Base-by-base conservation (phyloP, 2,888 invertebrate species). In the Himalopsyche kuldschensis region DNA sequence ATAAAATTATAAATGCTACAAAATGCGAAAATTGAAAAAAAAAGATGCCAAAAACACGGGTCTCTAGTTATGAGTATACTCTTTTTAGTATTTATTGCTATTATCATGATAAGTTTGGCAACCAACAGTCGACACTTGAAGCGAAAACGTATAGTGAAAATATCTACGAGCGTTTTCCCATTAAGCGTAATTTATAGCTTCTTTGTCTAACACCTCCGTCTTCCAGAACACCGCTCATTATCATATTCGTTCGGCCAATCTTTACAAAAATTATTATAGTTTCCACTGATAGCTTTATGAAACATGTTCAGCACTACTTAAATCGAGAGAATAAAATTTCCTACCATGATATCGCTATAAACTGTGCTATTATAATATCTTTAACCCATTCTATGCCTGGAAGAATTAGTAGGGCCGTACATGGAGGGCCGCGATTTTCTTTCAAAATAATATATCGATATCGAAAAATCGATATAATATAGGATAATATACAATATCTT, bases 241-340 rank as follows among this genome's bases (percentile, higher is more conserved):
- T 83, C 82, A 84, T 85, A 84, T 85, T 85, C 84, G 82, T 85
- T 84, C 78, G 81, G 83, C 84, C 85, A 85, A 85, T 85, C 81
- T 85, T 41, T 81, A 20, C 84, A 78, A 79, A 85, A 83, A 79
- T 41, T 79, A 80, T 55, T 20, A 85, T 82, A 80, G 82, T 80
- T 84, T 80, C 63, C 78, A 27, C n/a, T 24, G 17, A 20, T 24
- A 47, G 79, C 24, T 27, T 48, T 27, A 79, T 46, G 17, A 47
- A 79, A 78, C 35, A 41, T 78, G 24, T 78, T 17, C 35, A 15
- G 27, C 5, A 78, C 17, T 46, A 41, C 10, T 20, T 11, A 24
- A 4, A 46, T 46, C 3, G 30, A 78, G 15, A 32, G 77, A 77
- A 46, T 41, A 35, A 77, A 41, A 41, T 27, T 17, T 78, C 17